Evolutionary conservation across 2,888 invertebrate species (phyloP), one percentile per base, ranked within the genome.

Genomic region (Pogonocherus hispidulus): DNA sequence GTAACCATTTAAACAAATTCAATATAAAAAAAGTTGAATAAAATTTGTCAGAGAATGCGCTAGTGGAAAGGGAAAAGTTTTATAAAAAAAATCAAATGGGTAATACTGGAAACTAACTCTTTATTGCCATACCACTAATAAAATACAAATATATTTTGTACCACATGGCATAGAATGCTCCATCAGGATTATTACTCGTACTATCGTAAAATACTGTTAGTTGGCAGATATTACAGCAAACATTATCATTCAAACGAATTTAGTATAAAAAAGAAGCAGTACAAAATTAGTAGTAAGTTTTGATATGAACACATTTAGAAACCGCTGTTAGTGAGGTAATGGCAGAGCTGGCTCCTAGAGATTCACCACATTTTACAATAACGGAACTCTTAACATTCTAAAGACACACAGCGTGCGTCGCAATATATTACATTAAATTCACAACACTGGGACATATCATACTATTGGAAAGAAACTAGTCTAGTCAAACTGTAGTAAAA

Each of bases 121-220:
- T 86, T 86, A 86, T 86, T 86, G 85, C 85, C 84, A 84, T 84
- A 55, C 84, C 83, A 82, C 79, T 79, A 80, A 77, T 79, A 76
- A 81, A 83, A 82, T 81, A 80, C 77, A 78, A 75, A 78, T 78
- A 57, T 76, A 76, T 76, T 83, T 84, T 84, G 84, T 84, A 84
- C 84, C 81, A 81, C 82, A 76, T 74, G 74, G 77, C 77, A 77
- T 79, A 74, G 64, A 70, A 70, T 70, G 67, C 73, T 72, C 71
- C 71, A 66, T 67, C 63, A 60, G 54, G 44, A 57, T 62, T 56
- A 66, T 20, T 65, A 65, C 52, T 55, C 49, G 54, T 27, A 52
- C 63, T 63, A 54, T 56, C 22, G 9, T 73, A 65, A 70, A 69
- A 80, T 80, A 81, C 80, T 81, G 82, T 80, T 81, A 81, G 75